Base-by-base conservation (phyloP, 2,888 invertebrate genomes). In the Drosophila pseudotakahashii region DNA sequence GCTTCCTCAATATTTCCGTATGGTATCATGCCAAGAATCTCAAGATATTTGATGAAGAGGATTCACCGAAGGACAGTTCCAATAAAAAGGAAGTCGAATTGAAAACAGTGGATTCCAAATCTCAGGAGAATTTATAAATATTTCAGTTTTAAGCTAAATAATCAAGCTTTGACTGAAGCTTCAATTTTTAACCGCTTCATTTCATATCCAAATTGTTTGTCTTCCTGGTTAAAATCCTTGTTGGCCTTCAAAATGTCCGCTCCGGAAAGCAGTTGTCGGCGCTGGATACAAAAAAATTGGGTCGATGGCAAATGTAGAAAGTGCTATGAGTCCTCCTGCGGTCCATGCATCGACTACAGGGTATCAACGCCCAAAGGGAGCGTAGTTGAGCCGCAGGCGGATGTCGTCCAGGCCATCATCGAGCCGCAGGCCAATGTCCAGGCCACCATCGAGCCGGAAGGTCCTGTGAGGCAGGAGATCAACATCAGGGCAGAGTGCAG, bases 1-100 rank as follows among this genome's bases (percentile, higher is more conserved):
- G 94, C 32, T 26, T 94, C 10, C 94, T 94, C 71, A 95, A 95
- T 81, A 88, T 93, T 19, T 93, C 93, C 14, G 94, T 95, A 7
- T 95, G 94, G 94, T 94, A 94, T 88, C 93, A 93, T 81, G 94
- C 94, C 1, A 94, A 94, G 86, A 92, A 94, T 80, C 92, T 95
- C n/a, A 93, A 94, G 89, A 94, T 95, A 76, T 95, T 94, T 81
- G 95, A 95, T 79, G 94, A 94, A 60, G 94, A 94, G 71, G 57
- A 70, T 0, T 7, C 7, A 7, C 47, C 42, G 13, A 7, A 54
- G 3, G 44, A n/a, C 2, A 32, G 42, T 14, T 2, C 16, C 1
- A 44, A 62, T 2, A 42, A 64, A 13, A 13, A 3, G 9, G 30
- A 26, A 19, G 13, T 73, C 7, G 55, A 73, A 48, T 36, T 63